phyloP scores from a whole-genome alignment of 1,140 invertebrate species.

The Drosophila biarmipes region DNA sequence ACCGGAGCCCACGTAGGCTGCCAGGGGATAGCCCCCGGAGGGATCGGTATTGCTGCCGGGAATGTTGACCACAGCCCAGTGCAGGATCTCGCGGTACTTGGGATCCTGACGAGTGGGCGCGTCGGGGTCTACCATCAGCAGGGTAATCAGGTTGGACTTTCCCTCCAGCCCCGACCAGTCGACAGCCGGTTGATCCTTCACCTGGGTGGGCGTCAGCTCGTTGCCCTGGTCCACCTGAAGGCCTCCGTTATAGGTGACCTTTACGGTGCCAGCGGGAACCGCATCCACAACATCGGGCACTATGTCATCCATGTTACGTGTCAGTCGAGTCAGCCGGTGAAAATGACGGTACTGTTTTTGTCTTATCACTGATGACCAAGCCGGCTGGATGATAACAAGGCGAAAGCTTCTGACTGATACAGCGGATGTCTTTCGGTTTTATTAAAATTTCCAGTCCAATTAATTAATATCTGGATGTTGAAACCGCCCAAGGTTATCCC shows the following conservation, averaged over 20 bases:
- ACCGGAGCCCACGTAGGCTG: conserved; percentile 93
- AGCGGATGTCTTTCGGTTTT: conserved; percentile 32
- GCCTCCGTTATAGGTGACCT: conserved; percentile 87
- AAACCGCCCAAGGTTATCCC: conserved; percentile 25
- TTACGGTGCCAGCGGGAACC: conserved; percentile 81
- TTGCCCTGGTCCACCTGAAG: conserved; percentile 89
- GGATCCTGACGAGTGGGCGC: conserved; percentile 92
- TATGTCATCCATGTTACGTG: conserved; percentile 54
- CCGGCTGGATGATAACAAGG: conserved; percentile 27
- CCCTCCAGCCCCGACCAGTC: conserved; percentile 86
- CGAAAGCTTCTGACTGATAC: conserved; percentile 27
- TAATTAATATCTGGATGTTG: conserved; percentile 67
- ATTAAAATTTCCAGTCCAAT: conserved; percentile 52
- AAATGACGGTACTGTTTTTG: conserved; percentile 27
- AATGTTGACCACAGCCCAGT: conserved; percentile 97
- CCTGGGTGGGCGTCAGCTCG: conserved; percentile 90
- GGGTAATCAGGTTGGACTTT: conserved; percentile 87
- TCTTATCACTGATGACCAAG: conserved; percentile 59
- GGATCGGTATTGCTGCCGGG: conserved; percentile 89
- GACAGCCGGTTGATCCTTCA: conserved; percentile 88
- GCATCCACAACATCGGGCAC: conserved; percentile 88
- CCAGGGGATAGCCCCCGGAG: conserved; percentile 89
- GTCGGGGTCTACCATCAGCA: conserved; percentile 95
- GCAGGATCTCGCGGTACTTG: conserved; percentile 93
- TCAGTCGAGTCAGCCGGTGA: conserved; percentile 22